These are phyloP conservation scores for Entosphenus tridentatus DNA, from an alignment of 2,113 vertebrate genomes.

Conservation along the genomic window DNA sequence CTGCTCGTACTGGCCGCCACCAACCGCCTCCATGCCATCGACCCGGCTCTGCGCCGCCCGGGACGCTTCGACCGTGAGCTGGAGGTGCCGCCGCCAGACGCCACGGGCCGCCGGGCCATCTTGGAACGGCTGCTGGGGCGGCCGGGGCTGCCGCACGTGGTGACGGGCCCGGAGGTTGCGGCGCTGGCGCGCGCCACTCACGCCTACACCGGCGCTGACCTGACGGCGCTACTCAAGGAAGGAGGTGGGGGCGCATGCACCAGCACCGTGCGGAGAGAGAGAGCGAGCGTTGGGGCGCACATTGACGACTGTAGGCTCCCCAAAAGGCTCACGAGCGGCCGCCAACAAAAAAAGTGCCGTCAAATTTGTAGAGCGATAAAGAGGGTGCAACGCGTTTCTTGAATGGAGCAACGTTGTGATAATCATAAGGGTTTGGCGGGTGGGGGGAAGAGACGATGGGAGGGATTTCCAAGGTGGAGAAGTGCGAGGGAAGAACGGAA, in stretches of 20 bases:
- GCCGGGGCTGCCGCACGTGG: too few species aligned
- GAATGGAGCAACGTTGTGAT: too few species aligned
- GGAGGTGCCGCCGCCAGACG: constrained; percentile 63
- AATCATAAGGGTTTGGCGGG: too few species aligned
- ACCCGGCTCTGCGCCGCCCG: constrained; percentile 57
- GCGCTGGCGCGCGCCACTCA: constrained; percentile 20
- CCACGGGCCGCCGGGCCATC: constrained; percentile 48
- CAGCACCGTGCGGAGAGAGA: too few species aligned
- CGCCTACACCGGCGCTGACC: constrained; percentile 76
- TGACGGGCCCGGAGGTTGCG: too few species aligned
- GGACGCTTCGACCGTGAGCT: constrained; percentile 85
- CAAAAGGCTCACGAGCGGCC: too few species aligned
- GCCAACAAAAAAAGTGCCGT: too few species aligned
- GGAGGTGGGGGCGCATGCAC: constrained; percentile 27
- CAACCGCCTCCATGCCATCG: constrained; percentile 63
- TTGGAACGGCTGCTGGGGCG: constrained; percentile 38
- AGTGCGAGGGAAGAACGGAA: too few species aligned
- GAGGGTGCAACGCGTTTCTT: too few species aligned
- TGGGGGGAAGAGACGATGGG: too few species aligned
- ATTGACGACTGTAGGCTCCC: constrained; percentile 3
- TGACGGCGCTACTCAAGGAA: constrained; percentile 70
- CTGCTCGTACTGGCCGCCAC: constrained; percentile 74
- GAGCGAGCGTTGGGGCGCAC: constrained; percentile 1
- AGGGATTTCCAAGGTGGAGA: too few species aligned
- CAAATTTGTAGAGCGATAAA: too few species aligned